phyloP scores from a whole-genome alignment of 2,797 vertebrate species.

The Myiotriccus ornatus region DNA sequence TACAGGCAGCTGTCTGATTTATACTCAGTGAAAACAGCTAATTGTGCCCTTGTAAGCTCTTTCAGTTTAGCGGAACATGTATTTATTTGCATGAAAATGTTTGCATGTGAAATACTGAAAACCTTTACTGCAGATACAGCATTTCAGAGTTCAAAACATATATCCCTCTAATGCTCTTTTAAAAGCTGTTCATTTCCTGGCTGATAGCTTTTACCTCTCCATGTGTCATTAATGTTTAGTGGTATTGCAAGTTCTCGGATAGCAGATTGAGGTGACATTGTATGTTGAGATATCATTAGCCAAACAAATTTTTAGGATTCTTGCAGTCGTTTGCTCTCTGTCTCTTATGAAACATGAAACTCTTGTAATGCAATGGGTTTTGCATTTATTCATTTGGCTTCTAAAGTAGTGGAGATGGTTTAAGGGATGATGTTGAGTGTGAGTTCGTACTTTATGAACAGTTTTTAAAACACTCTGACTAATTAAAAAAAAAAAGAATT shows the following conservation, averaged over 20 bases:
- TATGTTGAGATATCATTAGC: background rate
- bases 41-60: background rate
- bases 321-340: background rate
- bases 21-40: background rate
- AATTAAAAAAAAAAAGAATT: background rate
- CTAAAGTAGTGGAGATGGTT: background rate
- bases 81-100: conserved; percentile 7
- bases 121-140: background rate
- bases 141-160: background rate
- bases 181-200: background rate
- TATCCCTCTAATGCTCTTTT: background rate
- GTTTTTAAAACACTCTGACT: background rate
- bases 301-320: background rate
- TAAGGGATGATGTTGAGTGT: background rate
- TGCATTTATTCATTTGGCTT: background rate
- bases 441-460: background rate
- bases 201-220: background rate
- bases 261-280: background rate
- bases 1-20: conserved; percentile 37
- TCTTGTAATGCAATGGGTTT: background rate
- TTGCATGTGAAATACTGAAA: background rate
- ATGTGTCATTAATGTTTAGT: background rate
- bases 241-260: background rate
- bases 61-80: background rate
- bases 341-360: background rate